These are phyloP conservation scores for Pampus argenteus DNA, from an alignment of 2,797 vertebrate genomes.

Conservation along the genomic window DNA sequence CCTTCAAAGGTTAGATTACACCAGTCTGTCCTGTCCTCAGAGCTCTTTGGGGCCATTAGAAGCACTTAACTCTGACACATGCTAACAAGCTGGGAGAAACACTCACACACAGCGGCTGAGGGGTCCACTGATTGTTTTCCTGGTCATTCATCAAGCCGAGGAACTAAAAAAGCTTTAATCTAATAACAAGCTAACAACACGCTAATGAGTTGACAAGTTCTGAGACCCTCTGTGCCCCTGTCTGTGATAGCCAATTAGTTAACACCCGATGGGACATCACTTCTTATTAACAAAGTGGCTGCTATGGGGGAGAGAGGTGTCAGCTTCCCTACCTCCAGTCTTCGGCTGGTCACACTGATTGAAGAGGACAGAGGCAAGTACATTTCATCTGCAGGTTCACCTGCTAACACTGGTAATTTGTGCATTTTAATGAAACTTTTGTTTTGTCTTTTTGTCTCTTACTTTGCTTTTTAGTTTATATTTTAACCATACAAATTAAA, in stretches of 20 bases:
- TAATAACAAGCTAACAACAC: constrained; percentile 63
- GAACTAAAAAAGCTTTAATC: constrained; percentile 37
- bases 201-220: constrained; percentile 59
- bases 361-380: not conserved
- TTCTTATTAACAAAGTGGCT: constrained; percentile 48
- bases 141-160: constrained; percentile 41
- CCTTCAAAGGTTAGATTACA: no score
- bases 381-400: not conserved
- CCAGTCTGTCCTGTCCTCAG: no score
- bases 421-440: no score
- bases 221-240: constrained; percentile 43
- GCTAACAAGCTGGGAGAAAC: not conserved
- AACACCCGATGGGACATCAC: constrained; percentile 37
- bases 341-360: not conserved
- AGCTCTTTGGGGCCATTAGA: no score
- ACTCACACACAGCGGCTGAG: constrained; percentile 40
- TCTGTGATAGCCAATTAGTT: constrained; percentile 60
- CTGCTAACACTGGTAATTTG: not conserved
- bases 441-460: no score
- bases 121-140: constrained; percentile 38
- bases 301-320: constrained; percentile 15
- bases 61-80: no score
- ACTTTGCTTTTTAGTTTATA: no score
- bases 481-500: no score
- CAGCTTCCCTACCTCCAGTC: not conserved